Evolutionary conservation across 2,888 invertebrate genomes (phyloP).

Genomic region (Petrolisthes cinctipes): DNA sequence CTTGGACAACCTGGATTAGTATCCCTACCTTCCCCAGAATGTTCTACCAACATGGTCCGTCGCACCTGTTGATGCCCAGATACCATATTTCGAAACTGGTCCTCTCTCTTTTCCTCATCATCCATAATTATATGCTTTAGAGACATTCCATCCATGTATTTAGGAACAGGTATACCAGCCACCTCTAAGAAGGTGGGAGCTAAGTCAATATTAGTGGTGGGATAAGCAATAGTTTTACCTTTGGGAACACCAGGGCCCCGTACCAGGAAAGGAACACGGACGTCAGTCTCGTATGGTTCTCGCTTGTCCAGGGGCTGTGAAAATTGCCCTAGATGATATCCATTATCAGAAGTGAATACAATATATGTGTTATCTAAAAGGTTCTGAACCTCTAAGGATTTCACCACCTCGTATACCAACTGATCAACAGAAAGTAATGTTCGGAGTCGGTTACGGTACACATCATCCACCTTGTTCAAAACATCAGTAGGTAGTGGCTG

Average conservation of each 20-base stretch:
- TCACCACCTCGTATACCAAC: conserved; percentile 78
- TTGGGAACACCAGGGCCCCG: conserved; percentile 79
- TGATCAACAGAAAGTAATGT: conserved; percentile 89
- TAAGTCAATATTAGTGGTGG: conserved; percentile 84
- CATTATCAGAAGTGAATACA: conserved; percentile 90
- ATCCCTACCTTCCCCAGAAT: conserved; percentile 81
- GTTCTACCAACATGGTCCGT: conserved; percentile 81
- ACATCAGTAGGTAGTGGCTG: conserved; percentile 76
- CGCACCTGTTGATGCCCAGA: conserved; percentile 67
- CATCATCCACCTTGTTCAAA: conserved; percentile 77
- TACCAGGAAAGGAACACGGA: conserved; percentile 85
- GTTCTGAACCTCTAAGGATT: conserved; percentile 73
- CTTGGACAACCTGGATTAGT: conserved; percentile 69
- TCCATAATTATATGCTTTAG: conserved; percentile 68
- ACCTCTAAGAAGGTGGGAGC: conserved; percentile 85
- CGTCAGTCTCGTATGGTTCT: conserved; percentile 91
- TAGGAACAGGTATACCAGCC: conserved; percentile 74
- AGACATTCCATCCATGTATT: conserved; percentile 77
- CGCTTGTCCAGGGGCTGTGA: conserved; percentile 89
- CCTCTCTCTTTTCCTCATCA: background rate
- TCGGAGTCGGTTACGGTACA: conserved; percentile 82
- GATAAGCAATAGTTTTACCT: conserved; percentile 71
- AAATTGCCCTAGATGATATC: conserved; percentile 91
- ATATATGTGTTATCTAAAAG: conserved; percentile 82
- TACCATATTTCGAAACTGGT: background rate